A percentile compares a stretch with the other conserved stretches of the same genome.
Evolutionary conservation across 2,113 vertebrate species (phyloP).

Genomic region (Tangachromis dhanisi): DNA sequence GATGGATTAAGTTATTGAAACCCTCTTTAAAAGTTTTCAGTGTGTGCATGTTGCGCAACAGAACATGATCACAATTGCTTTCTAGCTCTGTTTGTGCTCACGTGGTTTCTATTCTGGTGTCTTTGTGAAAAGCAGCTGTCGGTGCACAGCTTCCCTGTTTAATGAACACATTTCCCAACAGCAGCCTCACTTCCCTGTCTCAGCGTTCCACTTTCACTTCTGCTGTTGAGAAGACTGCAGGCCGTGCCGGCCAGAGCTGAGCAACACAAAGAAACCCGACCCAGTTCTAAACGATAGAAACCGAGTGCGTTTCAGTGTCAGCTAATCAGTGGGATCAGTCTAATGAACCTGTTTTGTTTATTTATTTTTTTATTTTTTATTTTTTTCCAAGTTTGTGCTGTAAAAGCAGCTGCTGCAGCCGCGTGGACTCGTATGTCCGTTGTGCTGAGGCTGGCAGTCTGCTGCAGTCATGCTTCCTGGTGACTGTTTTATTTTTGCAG

Average conservation of each 20-base stretch:
- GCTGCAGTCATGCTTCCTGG: conserved; percentile 6
- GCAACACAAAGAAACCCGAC: not conserved
- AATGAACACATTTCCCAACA: conserved; percentile 12
- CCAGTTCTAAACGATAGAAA: not conserved
- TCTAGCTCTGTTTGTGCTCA: not conserved
- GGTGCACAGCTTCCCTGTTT: not conserved
- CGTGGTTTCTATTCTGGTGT: not conserved
- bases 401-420: not conserved
- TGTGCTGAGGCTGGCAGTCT: conserved; percentile 34
- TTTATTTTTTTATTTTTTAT: rapidly evolving
- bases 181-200: conserved; percentile 54
- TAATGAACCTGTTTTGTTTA: not conserved
- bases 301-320: rapidly evolving
- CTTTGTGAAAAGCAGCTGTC: not conserved
- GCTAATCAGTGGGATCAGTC: not conserved
- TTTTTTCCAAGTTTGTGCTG: rapidly evolving
- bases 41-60: not conserved
- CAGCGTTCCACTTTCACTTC: conserved; percentile 45
- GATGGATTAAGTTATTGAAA: not conserved
- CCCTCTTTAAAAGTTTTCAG: not conserved
- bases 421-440: not conserved
- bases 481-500: conserved; percentile 8
- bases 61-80: not conserved
- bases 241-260: not conserved
- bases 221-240: conserved; percentile 1